Base-by-base conservation (phyloP, 1,140 invertebrate genomes). In the Plutomurus gul region DNA sequence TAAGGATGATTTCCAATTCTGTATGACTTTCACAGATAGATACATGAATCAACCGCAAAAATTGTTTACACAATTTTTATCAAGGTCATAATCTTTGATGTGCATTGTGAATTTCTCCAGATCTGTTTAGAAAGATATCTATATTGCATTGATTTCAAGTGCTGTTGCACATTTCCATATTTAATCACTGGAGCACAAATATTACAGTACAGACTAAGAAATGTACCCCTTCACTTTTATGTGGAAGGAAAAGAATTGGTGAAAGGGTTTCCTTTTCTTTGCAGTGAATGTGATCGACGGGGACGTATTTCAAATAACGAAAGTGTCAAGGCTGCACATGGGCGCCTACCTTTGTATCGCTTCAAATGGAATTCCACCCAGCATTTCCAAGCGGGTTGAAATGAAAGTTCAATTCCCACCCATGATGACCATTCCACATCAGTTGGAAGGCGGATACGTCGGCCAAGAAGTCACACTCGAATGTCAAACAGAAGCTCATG, bases 401-500 rank as follows among this genome's bases (percentile, higher is more conserved):
- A 90, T 96, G 36, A 93, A 93, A 74, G 93, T 95, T 30, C 93
- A 96, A 84, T 96, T 95, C 90, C 93, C 93, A n/a, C 93, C 93
- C 39, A 94, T 94, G 93, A 88, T 95, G 82, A 93, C 92, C 47
- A 94, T 95, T 85, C 92, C 93, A 47, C 94, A 94, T 88, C 93
- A 94, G 86, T 88, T 95, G 85, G 93, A 94, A 86, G 93, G 91
- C 25, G 93, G 93, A 75, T 93, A 94, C 85, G 86, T 94, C 72
- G 93, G 93, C 11, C 93, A 94, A 86, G 92, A 94, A 86, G 92
- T 94, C 6, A 90, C 90, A 13, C 87, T 95, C 22, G 93, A 95
- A 84, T 96, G 94, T 84, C 90, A 91, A 82, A 94, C 93, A 0
- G 94, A 96, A 86, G 94, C 94, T 1, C 95, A 91, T 88, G 56